Evolutionary conservation across 2,113 vertebrate genomes (phyloP), one percentile per base, ranked within the genome.

Genomic region (Megaleporinus macrocephalus): DNA sequence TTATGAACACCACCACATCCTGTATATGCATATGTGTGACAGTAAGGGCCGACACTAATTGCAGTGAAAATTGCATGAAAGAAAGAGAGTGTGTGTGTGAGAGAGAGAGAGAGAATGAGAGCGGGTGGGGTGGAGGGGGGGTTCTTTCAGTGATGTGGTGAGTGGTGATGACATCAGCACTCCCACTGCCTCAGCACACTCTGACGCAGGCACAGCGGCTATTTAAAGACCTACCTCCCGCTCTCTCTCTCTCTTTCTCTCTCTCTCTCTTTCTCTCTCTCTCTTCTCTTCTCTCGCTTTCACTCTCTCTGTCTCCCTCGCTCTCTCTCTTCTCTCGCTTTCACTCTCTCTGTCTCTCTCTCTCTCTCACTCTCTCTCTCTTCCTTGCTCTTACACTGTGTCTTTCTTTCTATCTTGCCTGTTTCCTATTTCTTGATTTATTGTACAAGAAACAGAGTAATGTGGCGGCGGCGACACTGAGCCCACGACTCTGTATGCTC

Each of bases 211-310:
- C 70, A 65, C 76, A 78, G 53, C 7, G 53, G 74, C 89, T 91
- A 87, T 90, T 91, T 83, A 87, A 82, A 87, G 83, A 73, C 69
- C 12, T 5, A n/a, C 71, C 33, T 51, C 70, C 65, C 29, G 18
- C 6, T 0, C 27, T 44, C 15, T 6, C 4, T 27, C 16, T 30
- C 24, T 78, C 27, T 49, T 5, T 66, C 68, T 66, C 65, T 51
- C 41, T 66, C 41, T 70, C 29, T 62, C 73, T 44, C 30, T 49
- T 11, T 33, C 57, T 51, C 73, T 62, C 53, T 61, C 68, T 62
- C 51, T 55, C 27, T 78, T 65, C 51, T 22, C 53, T 22, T 63
- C 75, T 83, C 59, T 73, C 53, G 33, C n/a, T 68, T 66, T 81
- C 51, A 44, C 27, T 78, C 74, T 63, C 27, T 63, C 29, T 71